Conservation (phyloP, 2,797 vertebrate species). For the Harpagifer antarcticus region DNA sequence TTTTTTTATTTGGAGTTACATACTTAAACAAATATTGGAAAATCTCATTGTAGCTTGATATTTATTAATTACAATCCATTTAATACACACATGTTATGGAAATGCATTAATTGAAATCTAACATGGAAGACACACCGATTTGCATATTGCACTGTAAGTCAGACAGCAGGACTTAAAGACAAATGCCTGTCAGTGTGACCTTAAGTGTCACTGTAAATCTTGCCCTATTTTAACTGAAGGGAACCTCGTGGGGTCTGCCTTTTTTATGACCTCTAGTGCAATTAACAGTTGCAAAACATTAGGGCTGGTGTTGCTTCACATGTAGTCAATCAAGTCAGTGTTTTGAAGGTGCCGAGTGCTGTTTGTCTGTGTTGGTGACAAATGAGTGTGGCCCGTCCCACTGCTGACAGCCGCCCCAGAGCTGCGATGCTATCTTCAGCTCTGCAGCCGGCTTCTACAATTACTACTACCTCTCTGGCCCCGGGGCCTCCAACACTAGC, state of each 20-base stretch:
- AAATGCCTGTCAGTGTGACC: not conserved
- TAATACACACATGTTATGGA: too few relatives aligned
- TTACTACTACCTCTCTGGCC: constrained; percentile 72
- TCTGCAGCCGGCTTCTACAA: constrained; percentile 78
- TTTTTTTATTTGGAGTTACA: not conserved
- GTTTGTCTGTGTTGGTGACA: constrained; percentile 76
- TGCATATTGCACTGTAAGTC: not conserved
- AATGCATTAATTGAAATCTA: too few relatives aligned
- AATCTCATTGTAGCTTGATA: not conserved
- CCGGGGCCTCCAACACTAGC: constrained; percentile 58
- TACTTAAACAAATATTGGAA: too few relatives aligned
- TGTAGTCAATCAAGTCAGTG: constrained; percentile 78
- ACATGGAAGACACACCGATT: too few relatives aligned
- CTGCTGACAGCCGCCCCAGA: constrained; percentile 76
- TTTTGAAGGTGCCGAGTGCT: constrained; percentile 71
- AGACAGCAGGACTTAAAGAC: not conserved
- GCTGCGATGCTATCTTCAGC: constrained; percentile 79
- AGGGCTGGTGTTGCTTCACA: constrained; percentile 70
- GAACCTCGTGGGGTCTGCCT: constrained; percentile 54
- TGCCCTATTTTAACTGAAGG: constrained; percentile 37
- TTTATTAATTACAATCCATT: not conserved
- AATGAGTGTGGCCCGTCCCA: constrained; percentile 70
- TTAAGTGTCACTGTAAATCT: constrained; percentile 17
- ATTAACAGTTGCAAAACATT: constrained; percentile 77
- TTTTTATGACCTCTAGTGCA: constrained; percentile 71